Percentiles rank a stretch among this genome's conserved stretches.
These are phyloP conservation scores for Andrena fulva DNA, from an alignment of 2,888 invertebrate species.

Conservation along the genomic window DNA sequence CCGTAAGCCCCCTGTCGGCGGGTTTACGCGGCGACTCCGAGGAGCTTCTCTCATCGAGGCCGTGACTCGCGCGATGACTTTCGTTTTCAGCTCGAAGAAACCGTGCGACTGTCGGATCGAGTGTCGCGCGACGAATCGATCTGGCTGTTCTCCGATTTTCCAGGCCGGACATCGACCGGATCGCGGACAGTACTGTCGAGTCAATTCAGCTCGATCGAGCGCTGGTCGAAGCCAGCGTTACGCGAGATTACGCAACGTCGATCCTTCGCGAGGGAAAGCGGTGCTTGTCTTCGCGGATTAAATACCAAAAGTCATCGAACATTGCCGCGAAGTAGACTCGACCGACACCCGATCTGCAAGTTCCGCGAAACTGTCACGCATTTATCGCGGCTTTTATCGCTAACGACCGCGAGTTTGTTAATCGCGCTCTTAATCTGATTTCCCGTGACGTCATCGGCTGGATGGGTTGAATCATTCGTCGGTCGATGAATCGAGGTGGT, in stretches of 20 bases:
- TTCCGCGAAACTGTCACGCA: conserved; percentile 1
- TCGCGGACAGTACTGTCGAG: neutral
- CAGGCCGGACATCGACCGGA: conserved; percentile 1
- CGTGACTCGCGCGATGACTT: conserved; percentile 69
- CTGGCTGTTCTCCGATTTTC: conserved; percentile 14
- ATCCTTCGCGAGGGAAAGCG: conserved; percentile 40
- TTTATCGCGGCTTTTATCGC: neutral
- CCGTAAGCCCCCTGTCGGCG: too few species aligned
- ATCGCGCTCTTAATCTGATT: too few species aligned
- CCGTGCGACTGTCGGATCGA: conserved; percentile 51
- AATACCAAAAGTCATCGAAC: conserved; percentile 51
- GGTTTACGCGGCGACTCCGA: neutral
- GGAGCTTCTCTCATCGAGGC: conserved; percentile 68
- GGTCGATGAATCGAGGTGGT: too few species aligned
- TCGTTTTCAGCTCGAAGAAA: conserved; percentile 75
- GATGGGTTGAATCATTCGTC: too few species aligned
- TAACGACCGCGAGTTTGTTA: neutral
- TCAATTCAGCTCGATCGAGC: conserved; percentile 5
- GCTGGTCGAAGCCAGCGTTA: conserved; percentile 6
- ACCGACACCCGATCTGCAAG: conserved; percentile 7
- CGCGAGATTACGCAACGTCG: conserved; percentile 38
- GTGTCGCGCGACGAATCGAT: conserved; percentile 16
- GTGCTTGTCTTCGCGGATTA: conserved; percentile 36
- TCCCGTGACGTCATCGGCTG: too few species aligned
- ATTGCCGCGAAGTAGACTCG: neutral